Evolutionary conservation across 2,797 vertebrate genomes (phyloP), one percentile per base, ranked within the genome.

Genomic region (Poeciliopsis infans): DNA sequence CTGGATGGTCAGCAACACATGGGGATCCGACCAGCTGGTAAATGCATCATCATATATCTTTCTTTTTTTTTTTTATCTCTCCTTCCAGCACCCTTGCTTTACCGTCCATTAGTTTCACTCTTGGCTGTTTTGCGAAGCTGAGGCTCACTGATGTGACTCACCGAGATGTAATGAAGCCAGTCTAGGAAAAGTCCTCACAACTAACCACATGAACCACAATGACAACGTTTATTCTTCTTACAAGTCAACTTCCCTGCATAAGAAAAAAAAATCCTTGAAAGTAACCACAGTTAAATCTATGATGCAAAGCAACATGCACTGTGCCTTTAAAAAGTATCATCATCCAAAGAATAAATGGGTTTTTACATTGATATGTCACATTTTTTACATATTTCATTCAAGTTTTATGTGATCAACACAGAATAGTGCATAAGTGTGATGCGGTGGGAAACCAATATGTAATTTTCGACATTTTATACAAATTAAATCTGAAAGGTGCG

Each of bases 1-100:
- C 95, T 99, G 96, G 98, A 99, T 83, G 98, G 98, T 90, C 98
- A 99, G 96, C 98, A 99, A 92, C 98, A 99, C 96, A 99, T 99
- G 98, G 98, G 98, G 93, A 99, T 99, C 96, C 97, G 98, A 95
- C 98, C 98, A 94, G 98, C 97, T 94, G 98, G 98, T 99, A 94
- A 96, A 96, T 82, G 72, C 25, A 33, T 70, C 68, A 79, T 73
- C 68, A 71, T 71, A 74, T 45, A 23, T 53, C 51, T 53, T 10
- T 53, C 10, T 51, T 51, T 47, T 46, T 45, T 61, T 53, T 71
- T 66, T 69, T 69, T 79, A 7, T 49, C 66, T 76, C 55, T 79
- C 79, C 68, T 57, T 25, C 70, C 72, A 18, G 72, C 79, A 75
- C 78, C 78, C 88, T 83, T 80, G 76, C 82, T 74, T 78, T 49